These are phyloP conservation scores for Probaryconus sp. DNA, from an alignment of 1,140 invertebrate species.

Conservation along the genomic window DNA sequence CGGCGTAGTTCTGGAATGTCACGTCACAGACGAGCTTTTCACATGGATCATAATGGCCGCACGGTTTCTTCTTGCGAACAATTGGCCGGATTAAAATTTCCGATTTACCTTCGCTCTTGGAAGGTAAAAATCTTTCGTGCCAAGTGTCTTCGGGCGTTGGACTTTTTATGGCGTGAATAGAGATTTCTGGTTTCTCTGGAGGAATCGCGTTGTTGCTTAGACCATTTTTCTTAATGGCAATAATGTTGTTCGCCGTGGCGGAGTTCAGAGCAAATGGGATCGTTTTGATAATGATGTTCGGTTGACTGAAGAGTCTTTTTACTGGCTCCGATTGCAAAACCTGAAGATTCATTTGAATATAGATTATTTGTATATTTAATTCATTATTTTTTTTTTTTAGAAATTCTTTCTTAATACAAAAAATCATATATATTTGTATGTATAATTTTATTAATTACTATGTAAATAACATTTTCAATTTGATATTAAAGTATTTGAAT, in stretches of 20 bases:
- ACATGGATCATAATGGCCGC: constrained; percentile 71
- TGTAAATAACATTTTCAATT: no score
- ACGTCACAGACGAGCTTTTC: constrained; percentile 72
- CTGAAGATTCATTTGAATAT: constrained; percentile 45
- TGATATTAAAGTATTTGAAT: no score
- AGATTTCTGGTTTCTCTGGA: constrained; percentile 58
- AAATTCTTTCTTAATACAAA: no score
- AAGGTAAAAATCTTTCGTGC: constrained; percentile 66
- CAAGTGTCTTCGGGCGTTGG: constrained; percentile 25
- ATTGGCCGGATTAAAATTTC: constrained; percentile 70
- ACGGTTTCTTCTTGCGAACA: constrained; percentile 62
- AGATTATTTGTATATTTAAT: no score
- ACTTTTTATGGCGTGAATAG: constrained; percentile 29
- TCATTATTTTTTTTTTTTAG: no score
- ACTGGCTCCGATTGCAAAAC: constrained; percentile 70
- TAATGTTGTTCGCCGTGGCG: constrained; percentile 6
- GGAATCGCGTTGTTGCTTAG: constrained; percentile 24
- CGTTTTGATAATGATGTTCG: constrained; percentile 71
- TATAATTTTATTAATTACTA: no score
- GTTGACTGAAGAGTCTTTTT: constrained; percentile 70
- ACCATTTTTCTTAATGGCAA: constrained; percentile 30
- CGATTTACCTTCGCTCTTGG: constrained; percentile 71
- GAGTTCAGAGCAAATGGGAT: constrained; percentile 43
- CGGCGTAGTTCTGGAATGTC: constrained; percentile 66
- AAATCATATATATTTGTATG: no score